A percentile compares a stretch with the other conserved stretches of the same genome.
These are phyloP conservation scores for Zaprionus africanus DNA, from an alignment of 1,140 invertebrate genomes.

Conservation along the genomic window DNA sequence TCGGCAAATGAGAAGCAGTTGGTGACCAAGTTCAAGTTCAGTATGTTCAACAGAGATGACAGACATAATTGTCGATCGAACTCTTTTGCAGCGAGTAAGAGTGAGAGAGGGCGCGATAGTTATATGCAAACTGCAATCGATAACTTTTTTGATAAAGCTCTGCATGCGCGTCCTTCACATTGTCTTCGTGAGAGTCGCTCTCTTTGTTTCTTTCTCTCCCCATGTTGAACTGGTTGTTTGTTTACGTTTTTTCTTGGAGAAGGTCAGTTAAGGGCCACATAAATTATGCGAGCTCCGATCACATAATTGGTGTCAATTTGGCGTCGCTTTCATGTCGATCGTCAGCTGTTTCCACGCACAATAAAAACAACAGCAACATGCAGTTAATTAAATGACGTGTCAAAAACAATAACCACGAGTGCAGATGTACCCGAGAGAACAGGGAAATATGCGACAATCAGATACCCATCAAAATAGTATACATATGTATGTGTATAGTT, in stretches of 20 bases:
- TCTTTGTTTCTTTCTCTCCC: not conserved
- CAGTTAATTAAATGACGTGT: constrained; percentile 38
- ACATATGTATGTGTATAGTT: not conserved
- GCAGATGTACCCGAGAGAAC: constrained; percentile 13
- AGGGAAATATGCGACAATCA: not conserved
- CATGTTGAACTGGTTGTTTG: constrained; percentile 32
- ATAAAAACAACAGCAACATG: constrained; percentile 17
- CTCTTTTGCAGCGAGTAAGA: not conserved
- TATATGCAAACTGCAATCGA: not conserved
- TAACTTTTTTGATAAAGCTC: not conserved
- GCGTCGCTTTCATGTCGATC: constrained; percentile 8
- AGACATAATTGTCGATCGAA: constrained; percentile 11
- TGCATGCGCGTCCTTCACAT: constrained; percentile 26
- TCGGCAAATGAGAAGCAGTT: constrained; percentile 25
- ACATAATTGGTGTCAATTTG: constrained; percentile 73
- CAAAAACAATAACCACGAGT: constrained; percentile 22
- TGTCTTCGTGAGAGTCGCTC: not conserved
- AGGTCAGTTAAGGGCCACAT: constrained; percentile 65
- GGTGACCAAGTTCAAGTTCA: constrained; percentile 50
- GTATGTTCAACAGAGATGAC: constrained; percentile 6
- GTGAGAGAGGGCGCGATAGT: not conserved
- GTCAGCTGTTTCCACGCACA: constrained; percentile 26
- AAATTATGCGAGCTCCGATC: constrained; percentile 50
- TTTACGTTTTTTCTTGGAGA: constrained; percentile 32
- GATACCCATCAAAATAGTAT: constrained; percentile 12